phyloP scores from a whole-genome alignment of 2,888 invertebrate species.

The Plusia festucae region DNA sequence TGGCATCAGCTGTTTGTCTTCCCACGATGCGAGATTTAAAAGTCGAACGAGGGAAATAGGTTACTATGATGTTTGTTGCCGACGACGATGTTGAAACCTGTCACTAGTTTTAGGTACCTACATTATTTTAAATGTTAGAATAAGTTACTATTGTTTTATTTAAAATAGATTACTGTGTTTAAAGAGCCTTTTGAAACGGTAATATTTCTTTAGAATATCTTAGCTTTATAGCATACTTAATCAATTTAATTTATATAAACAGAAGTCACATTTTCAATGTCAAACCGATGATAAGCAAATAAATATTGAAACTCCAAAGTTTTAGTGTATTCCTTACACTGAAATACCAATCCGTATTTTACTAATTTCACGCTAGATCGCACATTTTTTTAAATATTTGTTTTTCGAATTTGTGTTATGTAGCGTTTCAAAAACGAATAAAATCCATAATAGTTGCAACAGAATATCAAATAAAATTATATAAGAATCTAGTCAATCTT shows the following conservation, averaged over 20 bases:
- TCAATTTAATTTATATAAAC: no score
- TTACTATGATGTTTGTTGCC: slow-evolving; percentile 39
- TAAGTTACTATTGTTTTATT: not conserved
- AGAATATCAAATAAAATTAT: slow-evolving; percentile 61
- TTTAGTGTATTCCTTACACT: not conserved
- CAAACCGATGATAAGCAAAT: not conserved
- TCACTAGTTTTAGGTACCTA: slow-evolving; percentile 16
- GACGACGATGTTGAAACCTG: slow-evolving; percentile 40
- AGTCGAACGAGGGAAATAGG: slow-evolving; percentile 58
- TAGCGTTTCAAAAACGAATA: slow-evolving; percentile 20
- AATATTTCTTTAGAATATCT: no score
- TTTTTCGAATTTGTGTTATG: slow-evolving; percentile 8
- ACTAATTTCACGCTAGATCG: slow-evolving; percentile 2
- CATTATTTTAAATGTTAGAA: slow-evolving; percentile 16
- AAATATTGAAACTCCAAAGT: not conserved
- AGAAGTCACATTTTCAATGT: not conserved
- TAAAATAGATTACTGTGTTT: not conserved
- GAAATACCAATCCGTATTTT: not conserved
- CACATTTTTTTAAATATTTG: not conserved
- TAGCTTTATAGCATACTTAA: no score
- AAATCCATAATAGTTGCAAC: slow-evolving; percentile 42
- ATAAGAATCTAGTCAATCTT: slow-evolving; percentile 60
- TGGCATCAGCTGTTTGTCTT: slow-evolving; percentile 38
- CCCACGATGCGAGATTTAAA: slow-evolving; percentile 54
- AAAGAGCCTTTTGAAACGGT: not conserved